These are phyloP conservation scores for Octomys mimax DNA, from an alignment of 2,797 vertebrate genomes.

Conservation along the genomic window DNA sequence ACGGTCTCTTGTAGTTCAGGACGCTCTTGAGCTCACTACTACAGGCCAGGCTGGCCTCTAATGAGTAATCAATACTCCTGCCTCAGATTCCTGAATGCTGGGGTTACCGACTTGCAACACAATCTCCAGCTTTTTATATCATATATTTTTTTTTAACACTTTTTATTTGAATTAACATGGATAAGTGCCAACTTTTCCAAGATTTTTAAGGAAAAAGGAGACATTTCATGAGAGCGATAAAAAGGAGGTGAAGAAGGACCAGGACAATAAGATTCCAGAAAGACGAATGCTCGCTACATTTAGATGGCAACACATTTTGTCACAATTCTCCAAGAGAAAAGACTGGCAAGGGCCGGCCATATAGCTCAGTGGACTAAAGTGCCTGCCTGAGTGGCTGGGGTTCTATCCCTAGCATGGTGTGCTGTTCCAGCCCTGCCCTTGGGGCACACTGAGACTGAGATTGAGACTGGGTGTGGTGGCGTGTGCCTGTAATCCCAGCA, in stretches of 20 bases:
- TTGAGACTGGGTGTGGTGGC: too few species aligned
- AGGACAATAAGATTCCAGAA: not conserved
- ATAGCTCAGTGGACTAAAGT: too few species aligned
- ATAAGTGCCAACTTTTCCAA: not conserved
- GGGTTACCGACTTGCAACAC: not conserved
- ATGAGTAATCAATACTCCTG: not conserved
- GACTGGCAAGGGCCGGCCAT: not conserved
- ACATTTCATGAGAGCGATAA: not conserved
- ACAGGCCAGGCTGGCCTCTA: not conserved
- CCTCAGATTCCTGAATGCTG: not conserved
- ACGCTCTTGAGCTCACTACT: not conserved
- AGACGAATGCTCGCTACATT: constrained; percentile 10
- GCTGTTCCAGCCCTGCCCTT: too few species aligned
- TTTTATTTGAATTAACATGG: not conserved
- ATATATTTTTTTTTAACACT: not conserved
- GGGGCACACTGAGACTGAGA: too few species aligned
- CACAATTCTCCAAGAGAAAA: constrained; percentile 70
- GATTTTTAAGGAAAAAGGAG: constrained; percentile 9
- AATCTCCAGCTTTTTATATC: not conserved
- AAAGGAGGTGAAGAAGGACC: not conserved
- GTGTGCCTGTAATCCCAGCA: too few species aligned
- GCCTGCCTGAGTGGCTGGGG: too few species aligned
- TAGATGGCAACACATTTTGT: constrained; percentile 1
- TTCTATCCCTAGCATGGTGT: too few species aligned
- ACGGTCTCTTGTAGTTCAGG: not conserved